Evolutionary conservation across 2,113 vertebrate species (phyloP).

Genomic region (Prunella fulvescens): DNA sequence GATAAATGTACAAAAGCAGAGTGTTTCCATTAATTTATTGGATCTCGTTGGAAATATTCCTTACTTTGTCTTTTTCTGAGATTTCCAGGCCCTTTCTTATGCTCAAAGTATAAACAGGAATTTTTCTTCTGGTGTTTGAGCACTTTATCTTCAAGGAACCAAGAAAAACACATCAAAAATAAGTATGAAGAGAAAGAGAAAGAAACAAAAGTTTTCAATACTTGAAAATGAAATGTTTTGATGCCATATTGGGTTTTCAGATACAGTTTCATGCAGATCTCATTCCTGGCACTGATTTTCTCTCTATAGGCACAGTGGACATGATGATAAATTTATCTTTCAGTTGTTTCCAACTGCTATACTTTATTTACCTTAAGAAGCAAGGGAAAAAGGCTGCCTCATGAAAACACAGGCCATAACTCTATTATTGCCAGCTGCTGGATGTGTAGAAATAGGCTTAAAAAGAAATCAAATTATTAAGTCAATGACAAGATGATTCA

Average conservation of each 20-base stretch:
- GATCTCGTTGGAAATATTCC: neutral
- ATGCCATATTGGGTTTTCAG: neutral
- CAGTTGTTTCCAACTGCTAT: neutral
- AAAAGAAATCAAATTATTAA: neutral
- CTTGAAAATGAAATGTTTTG: neutral
- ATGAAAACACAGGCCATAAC: neutral
- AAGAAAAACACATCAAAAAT: neutral
- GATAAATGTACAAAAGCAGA: neutral
- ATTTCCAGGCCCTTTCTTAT: neutral
- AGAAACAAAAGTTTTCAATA: neutral
- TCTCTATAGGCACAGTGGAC: neutral
- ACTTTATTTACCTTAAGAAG: constrained; percentile 6
- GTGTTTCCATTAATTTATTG: neutral
- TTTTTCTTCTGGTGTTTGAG: neutral
- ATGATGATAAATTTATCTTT: neutral
- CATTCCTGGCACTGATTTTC: neutral
- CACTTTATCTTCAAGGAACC: neutral
- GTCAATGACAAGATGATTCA: constrained; percentile 18
- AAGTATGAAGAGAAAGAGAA: neutral
- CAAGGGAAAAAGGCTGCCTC: neutral
- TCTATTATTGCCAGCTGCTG: neutral
- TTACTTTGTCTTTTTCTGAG: neutral
- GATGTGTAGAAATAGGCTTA: neutral
- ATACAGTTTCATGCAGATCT: neutral
- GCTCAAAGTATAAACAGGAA: neutral